These are phyloP conservation scores for Eleutherodactylus coqui DNA, from an alignment of 2,797 vertebrate species.

Conservation along the genomic window DNA sequence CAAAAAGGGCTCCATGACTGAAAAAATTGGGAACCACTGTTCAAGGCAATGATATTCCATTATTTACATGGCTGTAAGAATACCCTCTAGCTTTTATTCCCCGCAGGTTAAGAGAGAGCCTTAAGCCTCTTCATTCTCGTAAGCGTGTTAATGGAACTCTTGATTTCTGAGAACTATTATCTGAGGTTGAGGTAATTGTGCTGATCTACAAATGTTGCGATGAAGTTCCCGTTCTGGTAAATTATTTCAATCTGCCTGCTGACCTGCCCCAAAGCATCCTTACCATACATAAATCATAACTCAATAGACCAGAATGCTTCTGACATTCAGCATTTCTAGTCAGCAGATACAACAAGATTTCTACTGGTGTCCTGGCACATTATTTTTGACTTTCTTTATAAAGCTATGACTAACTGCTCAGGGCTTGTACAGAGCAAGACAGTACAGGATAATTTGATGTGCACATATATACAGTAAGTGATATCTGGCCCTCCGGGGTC, in stretches of 20 bases:
- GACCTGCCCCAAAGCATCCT: constrained; percentile 26
- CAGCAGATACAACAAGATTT: constrained; percentile 24
- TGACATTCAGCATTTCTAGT: constrained; percentile 25
- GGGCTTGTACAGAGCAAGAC: constrained; percentile 7
- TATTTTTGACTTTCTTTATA: constrained; percentile 19
- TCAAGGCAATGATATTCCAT: background rate
- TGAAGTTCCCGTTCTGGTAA: background rate
- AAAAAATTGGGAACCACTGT: no score
- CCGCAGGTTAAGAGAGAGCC: background rate
- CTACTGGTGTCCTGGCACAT: background rate
- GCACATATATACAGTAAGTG: background rate
- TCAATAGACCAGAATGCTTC: constrained; percentile 4
- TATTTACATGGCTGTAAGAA: background rate
- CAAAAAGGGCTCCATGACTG: no score
- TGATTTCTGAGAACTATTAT: constrained; percentile 16
- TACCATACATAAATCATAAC: constrained; percentile 19
- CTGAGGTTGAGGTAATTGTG: constrained; percentile 1
- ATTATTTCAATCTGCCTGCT: constrained; percentile 6
- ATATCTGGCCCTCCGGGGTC: background rate
- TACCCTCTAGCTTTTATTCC: background rate
- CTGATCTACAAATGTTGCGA: constrained; percentile 4
- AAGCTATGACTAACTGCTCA: background rate
- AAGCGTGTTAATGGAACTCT: background rate
- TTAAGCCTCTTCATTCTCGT: background rate
- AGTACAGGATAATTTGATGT: background rate